Conservation (phyloP, 2,888 invertebrate genomes). For the Lacanobia oleracea region DNA sequence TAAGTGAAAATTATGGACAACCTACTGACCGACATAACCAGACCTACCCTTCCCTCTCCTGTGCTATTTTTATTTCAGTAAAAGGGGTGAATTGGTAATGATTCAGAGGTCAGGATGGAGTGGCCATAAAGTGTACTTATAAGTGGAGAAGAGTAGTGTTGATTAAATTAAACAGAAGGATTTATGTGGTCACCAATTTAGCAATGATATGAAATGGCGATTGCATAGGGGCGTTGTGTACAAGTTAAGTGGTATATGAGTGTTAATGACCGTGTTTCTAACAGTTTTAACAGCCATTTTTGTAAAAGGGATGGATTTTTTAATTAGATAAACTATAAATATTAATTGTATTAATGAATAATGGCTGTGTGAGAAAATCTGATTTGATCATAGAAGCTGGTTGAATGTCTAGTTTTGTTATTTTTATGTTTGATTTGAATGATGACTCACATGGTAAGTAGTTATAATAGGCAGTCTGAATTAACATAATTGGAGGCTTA, state of each 20-base stretch:
- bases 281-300: slow-evolving; percentile 60
- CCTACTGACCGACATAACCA: slow-evolving; percentile 70
- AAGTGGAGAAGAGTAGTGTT: slow-evolving; percentile 84
- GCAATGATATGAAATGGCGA: slow-evolving; percentile 87
- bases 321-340: slow-evolving; percentile 62
- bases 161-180: slow-evolving; percentile 89
- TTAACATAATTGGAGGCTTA: background rate
- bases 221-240: slow-evolving; percentile 80
- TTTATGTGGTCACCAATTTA: slow-evolving; percentile 88
- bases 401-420: slow-evolving; percentile 7
- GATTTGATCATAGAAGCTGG: slow-evolving; percentile 13
- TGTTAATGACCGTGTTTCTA: slow-evolving; percentile 70
- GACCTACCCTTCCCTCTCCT: slow-evolving; percentile 61
- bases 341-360: slow-evolving; percentile 49
- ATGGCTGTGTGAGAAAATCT: slow-evolving; percentile 43
- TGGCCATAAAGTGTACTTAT: slow-evolving; percentile 76
- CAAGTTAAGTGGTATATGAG: slow-evolving; percentile 79
- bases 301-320: slow-evolving; percentile 57
- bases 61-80: slow-evolving; percentile 49
- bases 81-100: slow-evolving; percentile 64
- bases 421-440: background rate
- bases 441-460: background rate
- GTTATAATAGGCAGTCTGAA: background rate
- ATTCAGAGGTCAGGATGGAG: slow-evolving; percentile 71
- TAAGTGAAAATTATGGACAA: slow-evolving; percentile 82